These are phyloP conservation scores for Eulemur macaco DNA, from an alignment of 2,113 vertebrate species.

Conservation along the genomic window DNA sequence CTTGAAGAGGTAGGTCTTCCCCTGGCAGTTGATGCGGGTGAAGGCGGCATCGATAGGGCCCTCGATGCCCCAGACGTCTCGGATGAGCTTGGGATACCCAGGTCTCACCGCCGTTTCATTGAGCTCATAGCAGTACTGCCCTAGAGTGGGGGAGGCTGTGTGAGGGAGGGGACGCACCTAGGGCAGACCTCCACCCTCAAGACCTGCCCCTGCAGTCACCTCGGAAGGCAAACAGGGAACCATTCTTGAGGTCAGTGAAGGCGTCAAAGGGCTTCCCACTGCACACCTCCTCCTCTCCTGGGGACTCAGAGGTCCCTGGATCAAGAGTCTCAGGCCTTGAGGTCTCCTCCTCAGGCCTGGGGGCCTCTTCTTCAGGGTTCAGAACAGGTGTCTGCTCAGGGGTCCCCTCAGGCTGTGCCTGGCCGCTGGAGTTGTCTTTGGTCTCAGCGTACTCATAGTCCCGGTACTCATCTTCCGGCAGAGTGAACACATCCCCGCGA, in stretches of 20 bases:
- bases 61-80: conserved; percentile 93
- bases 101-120: conserved; percentile 87
- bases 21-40: conserved; percentile 97
- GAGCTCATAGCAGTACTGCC: conserved; percentile 93
- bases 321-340: no score
- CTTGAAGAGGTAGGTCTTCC: conserved; percentile 98
- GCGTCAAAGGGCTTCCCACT: conserved; percentile 91
- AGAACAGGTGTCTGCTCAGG: accelerated
- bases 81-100: conserved; percentile 95
- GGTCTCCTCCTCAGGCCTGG: accelerated
- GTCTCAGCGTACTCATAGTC: background rate
- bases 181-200: background rate
- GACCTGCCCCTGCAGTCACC: conserved; percentile 82
- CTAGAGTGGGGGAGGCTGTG: conserved; percentile 79
- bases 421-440: accelerated
- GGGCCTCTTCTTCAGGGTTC: background rate
- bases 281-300: conserved; percentile 83
- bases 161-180: background rate
- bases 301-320: background rate
- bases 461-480: conserved; percentile 91
- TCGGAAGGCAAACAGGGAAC: conserved; percentile 94
- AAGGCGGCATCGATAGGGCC: conserved; percentile 96
- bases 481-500: conserved; percentile 92
- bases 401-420: accelerated
- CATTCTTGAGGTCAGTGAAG: conserved; percentile 95